These are phyloP conservation scores for Pheucticus melanocephalus DNA, from an alignment of 2,113 vertebrate genomes.

Conservation along the genomic window DNA sequence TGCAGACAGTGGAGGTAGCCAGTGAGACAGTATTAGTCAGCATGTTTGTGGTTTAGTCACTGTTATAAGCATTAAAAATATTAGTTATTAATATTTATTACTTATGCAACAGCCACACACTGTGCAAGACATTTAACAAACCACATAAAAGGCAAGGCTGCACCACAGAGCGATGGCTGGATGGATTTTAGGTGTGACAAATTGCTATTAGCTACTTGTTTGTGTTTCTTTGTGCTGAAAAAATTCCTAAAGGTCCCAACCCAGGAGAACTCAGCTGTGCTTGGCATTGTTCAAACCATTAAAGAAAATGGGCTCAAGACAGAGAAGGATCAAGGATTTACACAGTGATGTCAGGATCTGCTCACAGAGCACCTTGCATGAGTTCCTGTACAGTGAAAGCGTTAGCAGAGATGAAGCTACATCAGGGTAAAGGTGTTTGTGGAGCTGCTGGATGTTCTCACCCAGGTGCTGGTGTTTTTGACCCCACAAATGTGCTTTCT, in stretches of 20 bases:
- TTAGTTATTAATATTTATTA: slow-evolving; percentile 60
- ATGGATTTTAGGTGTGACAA: slow-evolving; percentile 20
- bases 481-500: not conserved
- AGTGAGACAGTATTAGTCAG: slow-evolving; percentile 48
- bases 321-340: not conserved
- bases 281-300: not conserved
- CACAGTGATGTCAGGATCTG: not conserved
- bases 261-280: not conserved
- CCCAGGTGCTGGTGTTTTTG: not conserved
- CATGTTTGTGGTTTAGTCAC: slow-evolving; percentile 6
- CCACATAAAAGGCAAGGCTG: slow-evolving; percentile 48
- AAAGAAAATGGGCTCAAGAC: not conserved
- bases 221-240: not conserved
- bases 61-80: slow-evolving; percentile 36
- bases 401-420: fast-evolving
- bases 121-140: slow-evolving; percentile 36
- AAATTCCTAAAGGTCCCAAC: not conserved
- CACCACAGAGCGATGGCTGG: not conserved
- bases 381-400: not conserved
- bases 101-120: slow-evolving; percentile 15
- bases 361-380: not conserved
- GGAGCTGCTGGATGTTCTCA: not conserved
- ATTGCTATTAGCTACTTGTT: slow-evolving; percentile 32
- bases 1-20: not conserved
- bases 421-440: not conserved